Evolutionary conservation across 2,797 vertebrate species (phyloP), one percentile per base, ranked within the genome.

Genomic region (Acanthornis magna): DNA sequence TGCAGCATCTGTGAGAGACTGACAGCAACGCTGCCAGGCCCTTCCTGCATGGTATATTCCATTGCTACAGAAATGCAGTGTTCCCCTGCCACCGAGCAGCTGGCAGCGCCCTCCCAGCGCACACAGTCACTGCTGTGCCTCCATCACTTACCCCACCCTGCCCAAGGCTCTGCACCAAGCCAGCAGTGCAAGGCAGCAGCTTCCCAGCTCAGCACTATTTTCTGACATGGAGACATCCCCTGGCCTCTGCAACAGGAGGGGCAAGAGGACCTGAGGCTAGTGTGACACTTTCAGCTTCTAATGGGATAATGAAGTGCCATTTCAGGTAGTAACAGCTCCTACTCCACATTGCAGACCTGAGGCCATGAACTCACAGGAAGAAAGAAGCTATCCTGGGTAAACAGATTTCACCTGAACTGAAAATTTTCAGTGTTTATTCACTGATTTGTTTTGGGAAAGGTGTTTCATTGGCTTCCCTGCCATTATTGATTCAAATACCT

Each of bases 41-140:
- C 29, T 18, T 4, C 1, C 62, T 21, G 45, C 54, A 4, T 0
- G 0, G 2, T 3, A 2, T 17, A 11, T 27, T 9, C n/a, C 38
- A 10, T 51, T 47, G 4, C 48, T 5, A 10, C 74, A 73, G 51
- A 9, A 53, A 16, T 3, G 42, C 61, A 42, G 58, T 0, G 26
- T 3, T 72, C 50, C 51, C 11, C 45, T 25, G 13, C 43, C 25
- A 2, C 27, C 1, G 18, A 70, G 73, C 57, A 11, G 10, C 50
- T 16, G 3, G 38, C 47, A 19, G 60, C 0, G 18, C 61, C 53
- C 45, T 78, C 29, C 54, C 32, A 11, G 54, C 16, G 5, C 14
- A 4, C 21, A 10, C 6, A 29, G 47, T 9, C 60, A 2, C 45
- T 2, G 4, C 2, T 13, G 13, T 3, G 4, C 4, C 30, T 3